Base-by-base conservation (phyloP, 2,797 vertebrate species). In the Lindbergichthys nudifrons region DNA sequence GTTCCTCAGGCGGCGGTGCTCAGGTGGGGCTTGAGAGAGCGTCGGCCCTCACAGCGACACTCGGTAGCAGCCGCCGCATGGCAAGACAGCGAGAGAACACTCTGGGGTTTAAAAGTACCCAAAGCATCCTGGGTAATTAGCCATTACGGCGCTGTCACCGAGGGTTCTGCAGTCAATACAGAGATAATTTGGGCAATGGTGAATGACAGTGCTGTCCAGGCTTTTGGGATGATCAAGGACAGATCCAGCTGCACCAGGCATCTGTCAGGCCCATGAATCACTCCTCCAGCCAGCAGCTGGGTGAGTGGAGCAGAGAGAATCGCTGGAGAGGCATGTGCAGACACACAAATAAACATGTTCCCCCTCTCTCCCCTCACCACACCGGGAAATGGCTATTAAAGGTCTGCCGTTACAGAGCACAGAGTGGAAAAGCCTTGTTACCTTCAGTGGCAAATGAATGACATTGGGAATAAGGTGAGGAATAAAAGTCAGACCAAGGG, bases 111-210 rank as follows among this genome's bases (percentile, higher is more conserved):
- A 95, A 96, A 96, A 96, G 95, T 96, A 97, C 95, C 97, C 96
- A 97, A 97, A 97, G 96, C 97, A 98, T 97, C 96, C 95, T 98
- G 97, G 96, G 97, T 99, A 99, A 99, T 99, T 99, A 99, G 97
- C 97, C 97, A 98, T 99, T 98, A 99, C 96, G 92, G 95, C 86
- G 95, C 97, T 97, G 97, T 98, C 97, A 98, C 96, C 96, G 95
- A 98, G 96, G 97, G 96, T 97, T 98, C 96, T 96, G 93, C 96
- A 98, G 97, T 99, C 97, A 98, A 99, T 99, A 99, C 96, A 98
- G 96, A 98, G 97, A 99, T 99, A 98, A 99, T 99, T 98, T 99
- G 97, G 97, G 97, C 98, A 98, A 97, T 98, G 98, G 97, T 98
- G 97, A 99, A 98, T 99, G 97, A 98, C 98, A 99, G 96, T 93